Conservation (phyloP, 1,140 invertebrate genomes). For the Dreissena polymorpha region DNA sequence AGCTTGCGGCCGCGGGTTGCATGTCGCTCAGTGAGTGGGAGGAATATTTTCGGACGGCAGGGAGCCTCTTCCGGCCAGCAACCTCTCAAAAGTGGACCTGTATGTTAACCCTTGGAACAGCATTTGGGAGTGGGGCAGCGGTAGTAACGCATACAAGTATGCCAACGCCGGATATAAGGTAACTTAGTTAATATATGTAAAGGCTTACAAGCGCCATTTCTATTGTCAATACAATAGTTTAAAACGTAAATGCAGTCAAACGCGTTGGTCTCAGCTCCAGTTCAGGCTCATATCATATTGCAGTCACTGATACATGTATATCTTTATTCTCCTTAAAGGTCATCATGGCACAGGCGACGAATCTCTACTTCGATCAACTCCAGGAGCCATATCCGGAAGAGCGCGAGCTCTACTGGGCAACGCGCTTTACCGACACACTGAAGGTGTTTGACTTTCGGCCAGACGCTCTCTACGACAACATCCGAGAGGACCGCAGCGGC, state of each 20-base stretch:
- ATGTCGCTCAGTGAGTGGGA: slow-evolving; percentile 62
- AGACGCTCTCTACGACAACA: slow-evolving; percentile 51
- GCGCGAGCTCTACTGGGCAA: slow-evolving; percentile 62
- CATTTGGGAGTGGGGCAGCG: slow-evolving; percentile 74
- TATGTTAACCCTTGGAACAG: slow-evolving; percentile 73
- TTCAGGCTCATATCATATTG: too few relatives aligned
- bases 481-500: slow-evolving; percentile 34
- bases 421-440: slow-evolving; percentile 56
- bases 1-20: slow-evolving; percentile 11
- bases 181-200: background rate
- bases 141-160: slow-evolving; percentile 60
- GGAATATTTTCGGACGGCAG: slow-evolving; percentile 59
- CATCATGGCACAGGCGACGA: slow-evolving; percentile 63
- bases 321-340: slow-evolving; percentile 52
- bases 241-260: too few relatives aligned
- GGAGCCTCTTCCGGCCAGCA: slow-evolving; percentile 23
- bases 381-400: slow-evolving; percentile 67
- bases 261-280: too few relatives aligned
- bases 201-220: too few relatives aligned
- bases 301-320: too few relatives aligned
- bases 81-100: slow-evolving; percentile 53
- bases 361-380: slow-evolving; percentile 67
- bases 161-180: slow-evolving; percentile 73
- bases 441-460: slow-evolving; percentile 59
- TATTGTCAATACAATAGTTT: too few relatives aligned